A percentile compares a stretch with the other conserved stretches of the same genome.
These are phyloP conservation scores for Temnothorax longispinosus DNA, from an alignment of 1,140 invertebrate species.

Conservation along the genomic window DNA sequence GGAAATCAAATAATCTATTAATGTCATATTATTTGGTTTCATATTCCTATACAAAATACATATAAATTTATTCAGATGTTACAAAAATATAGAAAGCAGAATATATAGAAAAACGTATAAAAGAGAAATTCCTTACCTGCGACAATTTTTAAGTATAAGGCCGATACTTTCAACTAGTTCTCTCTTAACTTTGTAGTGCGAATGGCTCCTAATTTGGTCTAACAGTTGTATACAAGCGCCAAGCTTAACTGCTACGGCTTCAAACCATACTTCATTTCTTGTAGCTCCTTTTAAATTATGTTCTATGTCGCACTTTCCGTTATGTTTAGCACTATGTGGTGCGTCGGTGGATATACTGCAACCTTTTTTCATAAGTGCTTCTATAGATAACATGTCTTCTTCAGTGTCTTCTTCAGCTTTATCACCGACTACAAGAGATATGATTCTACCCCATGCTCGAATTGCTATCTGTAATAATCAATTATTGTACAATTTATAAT, in stretches of 20 bases:
- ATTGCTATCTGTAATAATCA: constrained; percentile 83
- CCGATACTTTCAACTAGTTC: constrained; percentile 86
- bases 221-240: constrained; percentile 85
- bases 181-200: constrained; percentile 86
- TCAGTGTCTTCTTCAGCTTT: constrained; percentile 61
- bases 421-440: constrained; percentile 85
- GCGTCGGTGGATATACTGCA: constrained; percentile 34
- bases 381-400: constrained; percentile 23
- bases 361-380: constrained; percentile 11
- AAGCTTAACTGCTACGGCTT: constrained; percentile 86
- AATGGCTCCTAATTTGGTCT: constrained; percentile 84
- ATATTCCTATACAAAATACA: constrained; percentile 85
- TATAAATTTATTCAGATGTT: constrained; percentile 44
- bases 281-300: constrained; percentile 82
- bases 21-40: constrained; percentile 85
- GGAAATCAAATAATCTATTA: constrained; percentile 87
- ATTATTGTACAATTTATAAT: constrained; percentile 46
- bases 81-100: constrained; percentile 13
- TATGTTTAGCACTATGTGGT: constrained; percentile 48
- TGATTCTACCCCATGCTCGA: constrained; percentile 84
- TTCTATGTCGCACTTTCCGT: constrained; percentile 76
- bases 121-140: constrained; percentile 80
- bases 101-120: neutral
- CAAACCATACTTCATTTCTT: constrained; percentile 86
- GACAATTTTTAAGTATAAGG: constrained; percentile 86